Evolutionary conservation across 2,888 invertebrate species (phyloP).

Genomic region (Acrobasis suavella): DNA sequence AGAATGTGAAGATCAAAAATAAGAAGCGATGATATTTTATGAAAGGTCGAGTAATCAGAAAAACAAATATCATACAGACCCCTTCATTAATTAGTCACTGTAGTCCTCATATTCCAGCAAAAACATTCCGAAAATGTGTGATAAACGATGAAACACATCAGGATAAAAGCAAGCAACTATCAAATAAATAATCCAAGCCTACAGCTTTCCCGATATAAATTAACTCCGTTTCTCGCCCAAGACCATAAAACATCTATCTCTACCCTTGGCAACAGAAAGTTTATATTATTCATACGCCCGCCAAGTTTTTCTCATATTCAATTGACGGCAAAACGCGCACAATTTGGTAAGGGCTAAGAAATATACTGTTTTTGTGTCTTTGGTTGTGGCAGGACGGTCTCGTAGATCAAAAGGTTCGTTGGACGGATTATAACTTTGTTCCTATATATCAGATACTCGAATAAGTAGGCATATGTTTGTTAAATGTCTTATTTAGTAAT

Average conservation of each 20-base stretch:
- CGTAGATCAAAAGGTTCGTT: conserved; percentile 19
- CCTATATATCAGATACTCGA: neutral
- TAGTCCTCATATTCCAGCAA: too few species aligned
- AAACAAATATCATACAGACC: too few species aligned
- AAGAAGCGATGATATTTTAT: too few species aligned
- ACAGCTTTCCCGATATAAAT: neutral
- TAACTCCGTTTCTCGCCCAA: neutral
- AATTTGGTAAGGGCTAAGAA: conserved; percentile 24
- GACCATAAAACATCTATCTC: conserved; percentile 1
- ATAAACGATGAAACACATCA: too few species aligned
- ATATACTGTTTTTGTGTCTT: conserved; percentile 31
- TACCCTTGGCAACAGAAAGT: neutral
- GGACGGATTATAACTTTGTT: conserved; percentile 15
- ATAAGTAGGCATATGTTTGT: neutral
- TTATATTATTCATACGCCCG: conserved; percentile 20
- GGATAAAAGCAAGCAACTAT: too few species aligned
- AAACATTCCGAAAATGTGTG: too few species aligned
- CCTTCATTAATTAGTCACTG: too few species aligned
- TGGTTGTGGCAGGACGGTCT: neutral
- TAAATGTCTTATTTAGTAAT: neutral
- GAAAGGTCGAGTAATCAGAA: too few species aligned
- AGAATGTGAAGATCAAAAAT: too few species aligned
- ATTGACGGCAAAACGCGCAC: conserved; percentile 28
- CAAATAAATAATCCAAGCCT: too few species aligned
- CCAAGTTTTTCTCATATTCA: conserved; percentile 29